Base-by-base conservation (phyloP, 2,888 invertebrate species). In the Cheilosia soror region DNA sequence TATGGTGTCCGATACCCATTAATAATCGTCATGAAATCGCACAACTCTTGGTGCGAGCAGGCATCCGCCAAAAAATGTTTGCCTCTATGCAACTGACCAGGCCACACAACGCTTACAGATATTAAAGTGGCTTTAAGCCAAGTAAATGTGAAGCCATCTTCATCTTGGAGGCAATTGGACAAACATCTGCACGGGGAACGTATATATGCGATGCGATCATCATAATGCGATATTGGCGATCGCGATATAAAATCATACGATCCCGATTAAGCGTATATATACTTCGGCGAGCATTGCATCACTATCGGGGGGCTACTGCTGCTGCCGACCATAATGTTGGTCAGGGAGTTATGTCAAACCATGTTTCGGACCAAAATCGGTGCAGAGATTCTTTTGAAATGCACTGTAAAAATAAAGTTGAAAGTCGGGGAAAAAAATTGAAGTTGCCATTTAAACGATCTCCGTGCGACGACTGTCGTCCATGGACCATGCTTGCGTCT, bases 371-470 rank as follows among this genome's bases (percentile, higher is more conserved):
- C 78, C 83, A 72, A 83, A 83, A 78, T 83, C 78, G 83, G 63
- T 66, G 68, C 78, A 78, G 62, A 83, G 42, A 73, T 83, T 83
- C 78, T 83, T 73, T 78, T 73, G 83, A 83, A 83, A 72, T 53
- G 44, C 60, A 27, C 53, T 77, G 71, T 53, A 76, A 37, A 71
- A 40, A 71, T 37, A 72, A 58, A 37, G 57, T 33, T 25, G n/a
- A 71, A 47, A 40, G 55, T 15, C 13, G 57, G n/a, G n/a, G 15
- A 29, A 58, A 66, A 83, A 69, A 78, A 58, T 73, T 40, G 47
- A 83, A 73, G 62, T 29, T 55, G 33, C 78, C 83, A 69, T 83
- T 73, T 83, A 66, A 37, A 73, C 57, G 60, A 63, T 63, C 44
- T 6, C 2, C 20, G 37, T 57, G 65, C 15, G 66, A 29, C 47